Base-by-base conservation (phyloP, 2,113 vertebrate genomes). In the Tor tambroides region DNA sequence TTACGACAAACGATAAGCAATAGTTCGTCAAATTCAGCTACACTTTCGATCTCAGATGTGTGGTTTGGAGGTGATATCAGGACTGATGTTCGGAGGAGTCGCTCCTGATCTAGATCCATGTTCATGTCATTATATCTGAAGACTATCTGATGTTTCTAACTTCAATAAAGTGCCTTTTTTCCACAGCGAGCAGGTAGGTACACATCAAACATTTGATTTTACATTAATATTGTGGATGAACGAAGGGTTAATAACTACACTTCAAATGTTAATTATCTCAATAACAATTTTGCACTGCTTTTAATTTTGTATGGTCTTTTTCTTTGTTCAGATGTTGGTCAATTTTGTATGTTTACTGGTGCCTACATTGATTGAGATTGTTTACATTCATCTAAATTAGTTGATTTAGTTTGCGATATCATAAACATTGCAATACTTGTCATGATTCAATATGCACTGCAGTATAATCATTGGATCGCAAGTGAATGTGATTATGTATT, bases 141-240 rank as follows among this genome's bases (percentile, higher is more conserved):
- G 14, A 6, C 19, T 38, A 32, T 54, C 15, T 38, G 49, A 38
- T 43, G 41, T 74, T 74, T 89, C 23, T 83, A 89, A 86, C 54
- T 87, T 84, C 87, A 71, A 65, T 82, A 54, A 86, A 87, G 83
- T 86, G 15, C 26, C 4, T 91, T 93, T 85, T 85, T 91, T 92
- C 79, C 86, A 87, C 92, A 94, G 92, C 86, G 75, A 90, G 78
- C 90, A 94, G 95, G 95, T 95, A 93, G 94, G 94, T 95, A 85
- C 82, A 87, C 81, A 35, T 86, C 88, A 88, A 65, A 89, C 86
- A 84, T 77, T 74, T 78, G 38, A 76, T 75, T n/a, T 43, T 9
- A 43, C 28, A 46, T 65, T 49, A 6, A n/a, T 32, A 12, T 79
- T 30, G 19, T 32, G 19, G 30, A 10, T 56, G 8, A 71, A 38